phyloP scores from a whole-genome alignment of 1,140 invertebrate genomes.

The Theocolax elegans region DNA sequence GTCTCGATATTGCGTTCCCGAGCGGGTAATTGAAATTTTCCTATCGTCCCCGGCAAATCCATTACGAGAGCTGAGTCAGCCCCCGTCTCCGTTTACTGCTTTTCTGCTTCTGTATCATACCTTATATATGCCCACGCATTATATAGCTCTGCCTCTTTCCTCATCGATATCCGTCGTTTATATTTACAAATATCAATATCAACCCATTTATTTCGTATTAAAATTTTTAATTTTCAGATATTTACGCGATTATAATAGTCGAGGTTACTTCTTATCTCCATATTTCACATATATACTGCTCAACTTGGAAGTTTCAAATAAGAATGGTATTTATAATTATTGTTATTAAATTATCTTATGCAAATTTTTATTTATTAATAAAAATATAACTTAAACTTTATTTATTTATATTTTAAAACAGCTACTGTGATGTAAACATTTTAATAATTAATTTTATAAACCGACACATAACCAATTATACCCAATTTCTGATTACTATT shows the following conservation, averaged over 20 bases:
- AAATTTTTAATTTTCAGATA: constrained; percentile 8
- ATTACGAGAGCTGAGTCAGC: constrained; percentile 51
- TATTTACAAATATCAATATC: constrained; percentile 16
- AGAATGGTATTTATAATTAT: no score
- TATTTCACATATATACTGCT: no score
- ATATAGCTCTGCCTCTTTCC: neutral
- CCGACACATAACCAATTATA: no score
- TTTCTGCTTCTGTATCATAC: constrained; percentile 24
- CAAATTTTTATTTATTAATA: no score
- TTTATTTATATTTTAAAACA: no score
- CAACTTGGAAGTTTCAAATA: no score
- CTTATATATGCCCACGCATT: neutral
- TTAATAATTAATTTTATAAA: no score
- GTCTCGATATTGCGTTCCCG: constrained; percentile 59
- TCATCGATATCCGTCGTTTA: constrained; percentile 15
- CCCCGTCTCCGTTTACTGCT: constrained; percentile 26
- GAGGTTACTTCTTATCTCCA: no score
- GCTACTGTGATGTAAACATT: no score
- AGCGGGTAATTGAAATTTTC: constrained; percentile 66
- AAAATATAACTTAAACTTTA: no score
- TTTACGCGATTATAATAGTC: neutral
- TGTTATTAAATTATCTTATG: no score
- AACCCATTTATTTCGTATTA: constrained; percentile 12
- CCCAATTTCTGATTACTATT: no score
- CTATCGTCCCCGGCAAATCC: constrained; percentile 45